These are phyloP conservation scores for Dynastes grantii DNA, from an alignment of 2,888 invertebrate genomes.

Conservation along the genomic window DNA sequence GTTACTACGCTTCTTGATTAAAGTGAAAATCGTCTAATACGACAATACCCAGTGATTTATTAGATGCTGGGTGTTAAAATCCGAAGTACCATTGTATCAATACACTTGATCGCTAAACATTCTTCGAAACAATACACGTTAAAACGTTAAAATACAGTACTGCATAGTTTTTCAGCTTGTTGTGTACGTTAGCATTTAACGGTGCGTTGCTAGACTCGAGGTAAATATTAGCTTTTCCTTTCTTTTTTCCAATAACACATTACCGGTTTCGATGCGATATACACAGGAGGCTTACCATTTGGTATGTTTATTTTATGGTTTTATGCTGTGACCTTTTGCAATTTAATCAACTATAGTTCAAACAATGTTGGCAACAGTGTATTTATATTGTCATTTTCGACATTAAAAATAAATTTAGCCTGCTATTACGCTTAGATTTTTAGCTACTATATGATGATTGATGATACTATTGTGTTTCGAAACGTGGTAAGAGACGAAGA, in stretches of 20 bases:
- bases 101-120: constrained; percentile 15
- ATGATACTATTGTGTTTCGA: no score
- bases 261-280: background rate
- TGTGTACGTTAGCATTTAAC: constrained; percentile 36
- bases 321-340: no score
- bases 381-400: no score
- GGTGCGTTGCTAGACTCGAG: constrained; percentile 11
- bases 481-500: no score
- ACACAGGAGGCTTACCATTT: background rate
- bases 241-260: constrained; percentile 11
- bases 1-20: constrained; percentile 1
- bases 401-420: no score
- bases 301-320: background rate
- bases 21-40: constrained; percentile 1
- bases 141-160: constrained; percentile 26
- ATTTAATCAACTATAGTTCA: no score
- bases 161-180: constrained; percentile 21
- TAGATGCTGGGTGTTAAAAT: constrained; percentile 44
- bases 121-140: constrained; percentile 31
- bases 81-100: constrained; percentile 13
- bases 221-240: constrained; percentile 33
- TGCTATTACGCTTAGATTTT: no score
- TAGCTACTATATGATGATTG: no score
- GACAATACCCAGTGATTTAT: constrained; percentile 30
- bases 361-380: no score